These are phyloP conservation scores for Hyles vespertilio DNA, from an alignment of 1,140 invertebrate species.

Conservation along the genomic window DNA sequence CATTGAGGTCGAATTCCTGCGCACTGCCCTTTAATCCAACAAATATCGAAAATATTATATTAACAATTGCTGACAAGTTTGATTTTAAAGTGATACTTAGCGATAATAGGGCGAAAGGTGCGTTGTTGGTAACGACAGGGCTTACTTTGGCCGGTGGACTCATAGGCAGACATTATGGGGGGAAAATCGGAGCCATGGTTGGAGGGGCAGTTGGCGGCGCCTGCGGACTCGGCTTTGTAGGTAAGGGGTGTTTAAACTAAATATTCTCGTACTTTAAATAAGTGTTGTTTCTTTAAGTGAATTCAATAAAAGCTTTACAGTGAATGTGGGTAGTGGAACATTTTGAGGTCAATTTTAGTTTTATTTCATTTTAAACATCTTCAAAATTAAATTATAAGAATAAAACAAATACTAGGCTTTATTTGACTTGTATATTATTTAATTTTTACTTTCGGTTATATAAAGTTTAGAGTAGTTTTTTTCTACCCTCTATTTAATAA, in stretches of 20 bases:
- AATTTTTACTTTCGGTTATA: no score
- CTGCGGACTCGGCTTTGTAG: slow-evolving; percentile 52
- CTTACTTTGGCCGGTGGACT: slow-evolving; percentile 51
- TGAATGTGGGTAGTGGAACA: no score
- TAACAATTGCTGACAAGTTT: slow-evolving; percentile 51
- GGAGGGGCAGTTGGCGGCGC: slow-evolving; percentile 56
- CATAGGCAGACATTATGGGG: slow-evolving; percentile 56
- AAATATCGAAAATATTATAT: slow-evolving; percentile 50
- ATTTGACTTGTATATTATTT: no score
- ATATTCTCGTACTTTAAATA: neutral
- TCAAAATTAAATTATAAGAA: no score
- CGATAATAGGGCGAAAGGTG: slow-evolving; percentile 34
- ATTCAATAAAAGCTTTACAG: no score
- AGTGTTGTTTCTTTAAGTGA: no score
- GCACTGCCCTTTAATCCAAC: slow-evolving; percentile 45
- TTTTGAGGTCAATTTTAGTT: no score
- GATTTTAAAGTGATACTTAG: slow-evolving; percentile 51
- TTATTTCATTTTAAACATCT: no score
- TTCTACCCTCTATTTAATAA: no score
- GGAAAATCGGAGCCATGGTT: slow-evolving; percentile 52
- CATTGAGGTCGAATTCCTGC: slow-evolving; percentile 25
- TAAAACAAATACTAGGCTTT: no score
- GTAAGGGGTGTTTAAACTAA: slow-evolving; percentile 31
- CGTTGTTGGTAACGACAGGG: slow-evolving; percentile 50
- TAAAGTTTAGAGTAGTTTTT: no score